phyloP scores from a whole-genome alignment of 2,113 vertebrate species.

The Hylia prasina region DNA sequence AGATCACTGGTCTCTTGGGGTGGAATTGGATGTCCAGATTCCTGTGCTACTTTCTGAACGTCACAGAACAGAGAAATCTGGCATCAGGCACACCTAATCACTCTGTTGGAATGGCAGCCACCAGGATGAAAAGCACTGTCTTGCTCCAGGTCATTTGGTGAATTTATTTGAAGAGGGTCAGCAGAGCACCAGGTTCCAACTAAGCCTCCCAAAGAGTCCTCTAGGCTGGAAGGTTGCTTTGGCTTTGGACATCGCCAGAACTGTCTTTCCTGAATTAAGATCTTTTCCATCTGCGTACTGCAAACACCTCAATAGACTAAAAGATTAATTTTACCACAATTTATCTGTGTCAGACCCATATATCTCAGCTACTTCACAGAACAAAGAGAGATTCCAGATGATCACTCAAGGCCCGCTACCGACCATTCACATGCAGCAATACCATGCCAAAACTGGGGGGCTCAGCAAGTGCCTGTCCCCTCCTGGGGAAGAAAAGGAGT shows the following conservation, averaged over 20 bases:
- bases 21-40: background rate
- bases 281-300: background rate
- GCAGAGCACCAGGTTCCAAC: background rate
- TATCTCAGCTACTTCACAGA: background rate
- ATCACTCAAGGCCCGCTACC: too few relatives aligned
- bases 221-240: background rate
- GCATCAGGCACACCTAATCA: background rate
- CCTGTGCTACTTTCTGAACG: background rate
- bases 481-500: background rate
- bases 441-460: accelerated
- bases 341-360: background rate
- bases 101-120: background rate
- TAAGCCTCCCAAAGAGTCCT: background rate
- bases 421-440: background rate
- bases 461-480: background rate
- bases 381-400: background rate
- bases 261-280: background rate
- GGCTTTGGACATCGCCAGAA: background rate
- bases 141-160: background rate
- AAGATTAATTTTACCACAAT: background rate
- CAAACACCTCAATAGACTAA: background rate
- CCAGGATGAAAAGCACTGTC: background rate
- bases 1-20: background rate
- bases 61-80: background rate
- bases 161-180: background rate